Evolutionary conservation across 2,113 vertebrate species (phyloP), one percentile per base, ranked within the genome.

Genomic region (Pseudorhombus dupliciocellatus): DNA sequence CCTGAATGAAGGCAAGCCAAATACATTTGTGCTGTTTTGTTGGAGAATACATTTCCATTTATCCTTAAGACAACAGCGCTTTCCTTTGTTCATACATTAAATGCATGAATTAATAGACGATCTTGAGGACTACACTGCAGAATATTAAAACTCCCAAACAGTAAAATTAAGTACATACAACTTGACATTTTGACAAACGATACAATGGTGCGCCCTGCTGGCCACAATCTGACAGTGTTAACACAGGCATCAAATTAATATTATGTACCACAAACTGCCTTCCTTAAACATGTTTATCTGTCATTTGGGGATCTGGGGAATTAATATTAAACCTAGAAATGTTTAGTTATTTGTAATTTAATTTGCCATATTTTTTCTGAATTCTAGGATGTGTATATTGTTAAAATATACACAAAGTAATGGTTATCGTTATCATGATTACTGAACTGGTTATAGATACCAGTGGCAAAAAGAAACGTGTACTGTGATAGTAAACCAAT

Each of bases 191-290:
- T 20, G 25, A 60, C 3, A 48, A 55, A 73, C 67, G 77, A 31
- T 69, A 57, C 79, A 87, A 87, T 79, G 11, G 61, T 44, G 22
- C 79, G 24, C 3, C 68, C 84, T 89, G 61, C 56, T 79, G 89
- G 81, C 7, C 34, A 72, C 20, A 74, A 1, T 6, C 7, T 64
- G 16, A 62, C 14, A 7, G 1, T 5, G 3, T 18, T 2, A 34
- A 37, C 11, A 28, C 7, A 18, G 1, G 24, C 5, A 42, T 14
- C 5, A 24, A 30, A 61, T 8, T 5, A 54, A 54, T 25, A 26
- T 22, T 51, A n/a, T 40, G 25, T 4, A 7, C 7, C 16, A 42
- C 40, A 42, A 42, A 42, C 40, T 16, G 11, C 4, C 12, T 42
- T 15, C 40, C 40, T 42, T 15, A 48, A n/a, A n/a, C n/a, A n/a